Evolutionary conservation across 2,888 invertebrate species (phyloP).

Genomic region (Anthophora plumipes): DNA sequence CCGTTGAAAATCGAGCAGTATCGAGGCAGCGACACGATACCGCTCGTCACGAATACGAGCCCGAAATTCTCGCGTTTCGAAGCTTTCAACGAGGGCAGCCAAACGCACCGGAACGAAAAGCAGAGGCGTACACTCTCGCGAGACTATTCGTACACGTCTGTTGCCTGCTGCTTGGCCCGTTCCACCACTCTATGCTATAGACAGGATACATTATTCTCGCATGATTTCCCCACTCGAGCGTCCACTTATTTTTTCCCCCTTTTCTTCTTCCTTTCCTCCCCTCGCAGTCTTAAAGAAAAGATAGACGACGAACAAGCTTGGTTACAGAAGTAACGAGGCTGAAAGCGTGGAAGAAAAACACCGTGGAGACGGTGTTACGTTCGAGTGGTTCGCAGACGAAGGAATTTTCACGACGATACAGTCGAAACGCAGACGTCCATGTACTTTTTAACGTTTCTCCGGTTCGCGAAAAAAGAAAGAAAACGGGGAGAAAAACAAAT

Average conservation of each 20-base stretch:
- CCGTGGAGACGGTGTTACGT: not conserved
- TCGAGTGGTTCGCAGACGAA: not conserved
- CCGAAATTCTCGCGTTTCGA: not conserved
- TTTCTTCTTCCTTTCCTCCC: not conserved
- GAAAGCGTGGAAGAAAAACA: not conserved
- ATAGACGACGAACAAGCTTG: not conserved
- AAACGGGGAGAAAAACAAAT: constrained; percentile 13
- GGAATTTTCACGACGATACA: not conserved
- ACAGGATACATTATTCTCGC: constrained; percentile 45
- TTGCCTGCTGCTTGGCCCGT: constrained; percentile 13
- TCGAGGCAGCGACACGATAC: not conserved
- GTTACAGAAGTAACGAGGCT: constrained; percentile 13
- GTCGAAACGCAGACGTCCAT: not conserved
- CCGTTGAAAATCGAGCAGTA: not conserved
- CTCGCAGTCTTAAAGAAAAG: no score
- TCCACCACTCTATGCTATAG: constrained; percentile 13
- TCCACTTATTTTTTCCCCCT: not conserved
- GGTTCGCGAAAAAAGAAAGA: not conserved
- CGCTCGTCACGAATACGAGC: not conserved
- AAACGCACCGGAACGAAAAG: constrained; percentile 16
- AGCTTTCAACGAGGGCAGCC: constrained; percentile 27
- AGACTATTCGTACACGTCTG: constrained; percentile 33
- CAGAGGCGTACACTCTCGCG: constrained; percentile 10
- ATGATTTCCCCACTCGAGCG: constrained; percentile 15
- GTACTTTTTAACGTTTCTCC: constrained; percentile 17